Base-by-base conservation (phyloP, 2,888 invertebrate genomes). In the Cheilosia grossa region DNA sequence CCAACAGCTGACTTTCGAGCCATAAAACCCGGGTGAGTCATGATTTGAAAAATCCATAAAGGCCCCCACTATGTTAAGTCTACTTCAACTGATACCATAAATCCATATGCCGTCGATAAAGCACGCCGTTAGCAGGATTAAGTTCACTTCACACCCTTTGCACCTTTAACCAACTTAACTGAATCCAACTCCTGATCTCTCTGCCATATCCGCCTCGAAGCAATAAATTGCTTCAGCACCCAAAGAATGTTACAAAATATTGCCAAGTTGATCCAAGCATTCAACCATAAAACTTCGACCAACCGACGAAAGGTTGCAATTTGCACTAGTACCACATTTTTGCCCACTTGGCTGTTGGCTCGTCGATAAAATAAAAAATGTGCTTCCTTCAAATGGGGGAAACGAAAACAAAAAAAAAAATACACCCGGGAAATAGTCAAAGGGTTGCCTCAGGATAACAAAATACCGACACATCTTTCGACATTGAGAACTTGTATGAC, bases 401-500 rank as follows among this genome's bases (percentile, higher is more conserved):
- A 33, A 24, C 4, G 33, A 19, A 69, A 51, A 61, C 58, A 44
- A 21, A 61, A 19, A 69, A 51, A 61, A 64, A 44, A 21, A 61
- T 37, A 21, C 33, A 44, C 69, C 69, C 58, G 53, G 56, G 77
- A 77, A 70, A 21, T 42, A 37, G 47, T 59, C 59, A 70, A 70
- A 82, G 51, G 77, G 70, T 70, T 77, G 64, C 54, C 59, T 33
- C 17, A 24, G 30, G 56, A 24, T 30, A 33, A 51, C 19, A 13
- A 51, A 17, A 37, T 27, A 47, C 33, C 33, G 13, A 54, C 53
- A 63, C 49, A 61, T 56, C 47, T 44, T n/a, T 66, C 24, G 47
- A 78, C 54, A 69, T 56, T 54, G 61, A 69, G 69, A 70, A 15
- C 66, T 69, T 74, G 58, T 66, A 80, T 83, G 83, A 83, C 83